Base-by-base conservation (phyloP, 1,140 invertebrate genomes). In the Habropoda laboriosa region DNA sequence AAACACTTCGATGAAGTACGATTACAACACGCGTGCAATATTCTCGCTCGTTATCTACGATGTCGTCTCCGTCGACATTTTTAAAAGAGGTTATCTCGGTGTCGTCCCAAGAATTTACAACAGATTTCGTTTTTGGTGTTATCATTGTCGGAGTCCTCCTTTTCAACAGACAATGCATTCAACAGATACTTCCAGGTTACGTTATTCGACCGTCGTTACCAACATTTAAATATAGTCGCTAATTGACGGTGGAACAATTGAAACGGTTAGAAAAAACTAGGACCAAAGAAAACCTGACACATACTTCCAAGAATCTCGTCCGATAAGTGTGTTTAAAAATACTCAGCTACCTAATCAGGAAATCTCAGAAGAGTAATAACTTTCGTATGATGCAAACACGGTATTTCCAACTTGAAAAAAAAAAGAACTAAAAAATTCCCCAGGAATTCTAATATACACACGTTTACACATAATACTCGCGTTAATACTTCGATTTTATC, bases 51-150 rank as follows among this genome's bases (percentile, higher is more conserved):
- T 83, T 83, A 83, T 81, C 81, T 72, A 30, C 21, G 24, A 77
- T 53, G 60, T 72, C 30, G 35, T 57, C 67, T 51, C 42, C 51
- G 24, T n/a, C 27, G 24, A 53, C 16, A 51, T 68, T 81, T 81
- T 83, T 82, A 18, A 32, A 24, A 16, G 40, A 16, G 32, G 32
- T 73, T 83, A 79, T 81, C 80, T 81, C n/a, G 16, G 3, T 32
- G 49, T 73, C 35, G 27, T 63, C 45, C 32, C 47, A 63, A 53
- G 64, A 78, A 81, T 83, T 83, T 77, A 72, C 21, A 77, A 58
- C 66, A 45, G 40, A 60, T 49, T 60, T 61, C 40, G 47, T 51
- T 42, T 76, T 76, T 66, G 40, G 21, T 49, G 21, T 72, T 72
- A 72, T 72, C 70, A 21, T 10, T 32, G 27, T 5, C 49, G 42